A percentile compares a stretch with the other conserved stretches of the same genome.
These are phyloP conservation scores for Crocuta crocuta DNA, from an alignment of 2,113 vertebrate species.

Conservation along the genomic window DNA sequence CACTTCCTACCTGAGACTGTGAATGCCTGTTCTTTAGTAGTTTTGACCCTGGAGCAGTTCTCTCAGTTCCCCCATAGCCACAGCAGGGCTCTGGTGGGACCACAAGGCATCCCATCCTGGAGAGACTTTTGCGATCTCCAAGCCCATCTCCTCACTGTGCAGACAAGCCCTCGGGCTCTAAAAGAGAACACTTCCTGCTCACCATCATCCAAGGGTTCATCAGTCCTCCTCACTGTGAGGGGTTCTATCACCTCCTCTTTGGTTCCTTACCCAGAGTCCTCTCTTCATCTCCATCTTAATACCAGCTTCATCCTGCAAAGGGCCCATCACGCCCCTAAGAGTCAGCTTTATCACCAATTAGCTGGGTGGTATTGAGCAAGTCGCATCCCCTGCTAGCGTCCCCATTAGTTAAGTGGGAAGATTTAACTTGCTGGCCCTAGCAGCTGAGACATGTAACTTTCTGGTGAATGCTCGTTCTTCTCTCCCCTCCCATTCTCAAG, in stretches of 20 bases:
- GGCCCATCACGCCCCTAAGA: background rate
- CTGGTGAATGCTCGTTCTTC: background rate
- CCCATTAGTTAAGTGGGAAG: background rate
- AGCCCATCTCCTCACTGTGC: background rate
- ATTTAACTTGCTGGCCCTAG: background rate
- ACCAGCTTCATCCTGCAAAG: background rate
- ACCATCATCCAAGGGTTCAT: background rate
- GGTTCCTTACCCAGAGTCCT: background rate
- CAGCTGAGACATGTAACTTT: background rate
- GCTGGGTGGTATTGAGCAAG: background rate
- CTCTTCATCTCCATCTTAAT: background rate
- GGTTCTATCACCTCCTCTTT: fast-evolving
- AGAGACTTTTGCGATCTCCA: background rate
- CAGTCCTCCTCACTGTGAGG: background rate
- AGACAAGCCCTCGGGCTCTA: background rate
- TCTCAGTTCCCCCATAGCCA: background rate
- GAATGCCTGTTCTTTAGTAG: background rate
- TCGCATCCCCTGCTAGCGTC: background rate
- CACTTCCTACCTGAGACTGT: background rate
- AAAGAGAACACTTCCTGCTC: background rate
- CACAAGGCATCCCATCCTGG: background rate
- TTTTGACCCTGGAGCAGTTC: background rate
- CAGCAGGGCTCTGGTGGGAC: background rate
- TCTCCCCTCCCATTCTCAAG: background rate
- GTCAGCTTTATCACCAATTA: background rate